Conservation (phyloP, 2,888 invertebrate species). For the Vesta saturnalis region DNA sequence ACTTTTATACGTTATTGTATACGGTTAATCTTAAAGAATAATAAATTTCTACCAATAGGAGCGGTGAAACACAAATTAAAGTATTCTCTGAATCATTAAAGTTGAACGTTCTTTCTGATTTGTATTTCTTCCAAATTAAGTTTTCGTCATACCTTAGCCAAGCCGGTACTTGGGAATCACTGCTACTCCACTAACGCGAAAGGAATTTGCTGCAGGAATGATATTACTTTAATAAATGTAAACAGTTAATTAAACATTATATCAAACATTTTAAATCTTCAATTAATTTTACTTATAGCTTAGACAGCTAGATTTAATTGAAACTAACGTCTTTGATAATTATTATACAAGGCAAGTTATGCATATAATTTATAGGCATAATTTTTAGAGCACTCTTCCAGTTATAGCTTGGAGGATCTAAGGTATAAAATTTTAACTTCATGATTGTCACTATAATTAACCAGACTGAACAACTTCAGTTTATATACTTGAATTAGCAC, state of each 20-base stretch:
- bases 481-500: slow-evolving; percentile 38
- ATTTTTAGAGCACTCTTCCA: slow-evolving; percentile 1
- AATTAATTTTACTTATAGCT: not conserved
- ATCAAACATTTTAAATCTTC: too few species aligned
- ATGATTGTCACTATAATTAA: slow-evolving; percentile 33
- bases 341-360: too few species aligned
- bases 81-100: too few species aligned
- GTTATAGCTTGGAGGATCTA: not conserved
- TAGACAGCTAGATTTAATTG: not conserved
- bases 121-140: too few species aligned
- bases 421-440: slow-evolving; percentile 21
- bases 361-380: slow-evolving; percentile 22
- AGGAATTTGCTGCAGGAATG: not conserved
- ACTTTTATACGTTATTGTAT: too few species aligned
- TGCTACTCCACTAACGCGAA: not conserved
- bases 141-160: too few species aligned
- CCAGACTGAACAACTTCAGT: slow-evolving; percentile 32
- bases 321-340: slow-evolving; percentile 1
- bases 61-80: too few species aligned
- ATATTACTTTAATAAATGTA: too few species aligned
- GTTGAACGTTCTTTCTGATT: too few species aligned
- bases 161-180: too few species aligned
- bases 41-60: too few species aligned
- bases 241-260: not conserved
- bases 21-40: too few species aligned